Base-by-base conservation (phyloP, 2,113 vertebrate species). In the Siniperca knerii region DNA sequence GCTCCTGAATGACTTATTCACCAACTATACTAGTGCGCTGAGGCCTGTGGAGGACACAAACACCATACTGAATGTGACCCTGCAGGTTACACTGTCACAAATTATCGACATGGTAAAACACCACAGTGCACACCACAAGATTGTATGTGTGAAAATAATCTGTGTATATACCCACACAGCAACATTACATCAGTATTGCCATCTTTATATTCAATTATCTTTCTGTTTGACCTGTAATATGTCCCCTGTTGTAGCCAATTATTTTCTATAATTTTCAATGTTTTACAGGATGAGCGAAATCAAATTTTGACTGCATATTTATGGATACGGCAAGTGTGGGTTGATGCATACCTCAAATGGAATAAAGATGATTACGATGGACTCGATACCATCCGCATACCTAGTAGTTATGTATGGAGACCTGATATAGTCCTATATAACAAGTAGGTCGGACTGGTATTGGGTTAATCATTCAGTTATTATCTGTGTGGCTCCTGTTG, bases 371-470 rank as follows among this genome's bases (percentile, higher is more conserved):
- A 95, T 69, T 99, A 98, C 0, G 97, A 94, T 4, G 97, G 97
- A 83, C 96, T 99, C 3, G 97, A 97, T 93, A 96, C 94, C 94
- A 97, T 99, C 94, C 97, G 95, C 79, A 96, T 98, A 91, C 98
- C 98, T 92, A 97, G 97, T 95, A 96, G 97, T 95, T 96, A 97
- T 57, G 96, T 98, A 89, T 98, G 98, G 98, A 95, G 96, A 80
- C 98, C 98, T 0, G 97, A 98, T 94, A 97, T 98, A 72, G 95
- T 98, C 75, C 96, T 98, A 87, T 98, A 99, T 91, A 99, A 98
- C 96, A 98, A 96, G 98, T 98, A 96, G 93, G 95, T 95, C 88
- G 76, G 87, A 92, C 40, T 86, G 87, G 88, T 93, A 87, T 93
- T 87, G 89, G 61, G 89, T 83, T 81, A 73, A 92, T 89, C 82